Evolutionary conservation across 1,140 invertebrate genomes (phyloP).

Genomic region (Liolophura sinensis): DNA sequence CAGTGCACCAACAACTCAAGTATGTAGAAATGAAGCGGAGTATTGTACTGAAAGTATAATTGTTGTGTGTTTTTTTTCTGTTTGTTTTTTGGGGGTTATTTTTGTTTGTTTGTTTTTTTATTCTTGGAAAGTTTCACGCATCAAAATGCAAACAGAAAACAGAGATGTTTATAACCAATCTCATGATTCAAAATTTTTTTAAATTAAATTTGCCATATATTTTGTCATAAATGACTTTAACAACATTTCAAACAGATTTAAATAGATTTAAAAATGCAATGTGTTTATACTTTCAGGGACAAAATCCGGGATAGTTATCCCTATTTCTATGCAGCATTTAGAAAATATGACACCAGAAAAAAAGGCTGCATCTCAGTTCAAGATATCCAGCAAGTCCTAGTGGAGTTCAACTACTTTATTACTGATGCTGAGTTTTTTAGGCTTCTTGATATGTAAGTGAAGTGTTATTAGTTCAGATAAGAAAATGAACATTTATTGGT

Average conservation of each 20-base stretch:
- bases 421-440: slow-evolving; percentile 50
- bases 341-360: slow-evolving; percentile 49
- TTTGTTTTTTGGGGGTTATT: too few relatives aligned
- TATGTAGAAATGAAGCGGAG: slow-evolving; percentile 13
- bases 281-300: slow-evolving; percentile 31
- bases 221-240: too few relatives aligned
- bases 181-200: too few relatives aligned
- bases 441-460: slow-evolving; percentile 47
- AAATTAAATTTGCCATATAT: too few relatives aligned
- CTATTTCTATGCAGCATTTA: slow-evolving; percentile 48
- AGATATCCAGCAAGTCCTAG: slow-evolving; percentile 51
- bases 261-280: too few relatives aligned
- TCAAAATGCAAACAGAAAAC: too few relatives aligned
- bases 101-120: too few relatives aligned
- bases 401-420: slow-evolving; percentile 48
- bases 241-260: too few relatives aligned
- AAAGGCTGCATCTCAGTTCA: slow-evolving; percentile 39
- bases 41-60: too few relatives aligned
- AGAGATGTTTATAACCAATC: too few relatives aligned
- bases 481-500: background rate
- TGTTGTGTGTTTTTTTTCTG: too few relatives aligned
- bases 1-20: slow-evolving; percentile 46
- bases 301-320: slow-evolving; percentile 49
- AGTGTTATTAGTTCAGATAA: slow-evolving; percentile 6
- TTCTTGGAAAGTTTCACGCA: too few relatives aligned